phyloP scores from a whole-genome alignment of 2,888 invertebrate genomes.

The Patella ulyssiponensis region DNA sequence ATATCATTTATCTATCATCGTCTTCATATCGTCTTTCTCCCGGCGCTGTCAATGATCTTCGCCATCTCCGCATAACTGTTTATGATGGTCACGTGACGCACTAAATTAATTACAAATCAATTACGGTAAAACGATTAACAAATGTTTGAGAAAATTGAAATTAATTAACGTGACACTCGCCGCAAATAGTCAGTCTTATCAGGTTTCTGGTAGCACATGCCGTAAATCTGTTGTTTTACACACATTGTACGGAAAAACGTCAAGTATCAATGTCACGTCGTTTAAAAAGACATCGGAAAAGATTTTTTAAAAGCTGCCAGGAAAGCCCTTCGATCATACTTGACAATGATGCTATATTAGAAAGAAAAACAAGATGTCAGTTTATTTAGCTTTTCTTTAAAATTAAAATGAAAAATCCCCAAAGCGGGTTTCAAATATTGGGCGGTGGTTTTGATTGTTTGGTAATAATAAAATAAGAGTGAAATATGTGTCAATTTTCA shows the following conservation, averaged over 20 bases:
- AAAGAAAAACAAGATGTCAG: no score
- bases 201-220: not conserved
- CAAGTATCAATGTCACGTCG: not conserved
- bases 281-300: not conserved
- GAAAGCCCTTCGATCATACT: no score
- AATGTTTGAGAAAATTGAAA: constrained; percentile 7
- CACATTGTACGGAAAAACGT: not conserved
- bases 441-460: no score
- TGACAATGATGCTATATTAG: no score
- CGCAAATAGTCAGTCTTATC: not conserved
- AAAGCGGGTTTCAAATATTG: no score
- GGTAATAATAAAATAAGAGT: no score
- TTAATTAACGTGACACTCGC: constrained; percentile 9
- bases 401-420: no score
- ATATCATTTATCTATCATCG: not conserved
- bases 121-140: constrained; percentile 10
- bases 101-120: constrained; percentile 9
- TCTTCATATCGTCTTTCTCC: not conserved
- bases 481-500: no score
- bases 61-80: not conserved
- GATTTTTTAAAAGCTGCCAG: no score
- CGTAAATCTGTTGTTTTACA: constrained; percentile 6
- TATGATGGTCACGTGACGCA: constrained; percentile 4
- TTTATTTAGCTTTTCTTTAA: no score
- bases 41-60: not conserved